Evolutionary conservation across 2,888 invertebrate species (phyloP).

Genomic region (Eristalinus aeneus): DNA sequence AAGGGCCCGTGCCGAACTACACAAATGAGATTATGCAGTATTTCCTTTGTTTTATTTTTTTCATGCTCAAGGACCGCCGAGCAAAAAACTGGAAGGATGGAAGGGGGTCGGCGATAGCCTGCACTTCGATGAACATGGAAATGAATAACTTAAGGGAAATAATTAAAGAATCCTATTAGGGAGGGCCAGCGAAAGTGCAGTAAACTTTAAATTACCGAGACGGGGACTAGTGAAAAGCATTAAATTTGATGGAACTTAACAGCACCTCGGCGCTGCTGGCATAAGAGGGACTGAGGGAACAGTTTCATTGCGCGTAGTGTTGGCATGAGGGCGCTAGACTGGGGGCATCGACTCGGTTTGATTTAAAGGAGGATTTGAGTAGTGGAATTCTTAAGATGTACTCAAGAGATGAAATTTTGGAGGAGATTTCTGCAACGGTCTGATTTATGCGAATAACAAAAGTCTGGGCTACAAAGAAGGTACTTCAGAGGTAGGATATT

Average conservation of each 20-base stretch:
- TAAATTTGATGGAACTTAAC: not conserved
- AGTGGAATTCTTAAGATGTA: too few species aligned
- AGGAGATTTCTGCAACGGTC: too few species aligned
- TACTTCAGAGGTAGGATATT: too few species aligned
- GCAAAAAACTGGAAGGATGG: not conserved
- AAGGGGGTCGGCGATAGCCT: constrained; percentile 1
- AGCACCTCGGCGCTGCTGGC: not conserved
- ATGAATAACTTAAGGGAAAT: constrained; percentile 56
- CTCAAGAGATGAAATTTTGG: too few species aligned
- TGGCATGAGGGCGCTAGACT: too few species aligned
- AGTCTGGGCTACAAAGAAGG: too few species aligned
- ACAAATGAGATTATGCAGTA: constrained; percentile 69
- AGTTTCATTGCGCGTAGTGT: too few species aligned
- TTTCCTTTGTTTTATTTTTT: constrained; percentile 41
- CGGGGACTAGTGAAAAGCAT: not conserved
- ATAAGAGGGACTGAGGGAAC: too few species aligned
- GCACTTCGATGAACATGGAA: constrained; percentile 43
- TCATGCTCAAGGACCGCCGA: constrained; percentile 5
- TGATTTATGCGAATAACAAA: too few species aligned
- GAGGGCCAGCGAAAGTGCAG: not conserved
- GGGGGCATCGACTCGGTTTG: too few species aligned
- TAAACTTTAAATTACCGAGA: not conserved
- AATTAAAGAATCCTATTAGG: constrained; percentile 52
- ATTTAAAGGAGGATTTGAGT: too few species aligned
- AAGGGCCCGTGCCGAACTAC: constrained; percentile 35